These are phyloP conservation scores for Rambutsinella grinnellia DNA, from an alignment of 2,888 invertebrate species.

Conservation along the genomic window DNA sequence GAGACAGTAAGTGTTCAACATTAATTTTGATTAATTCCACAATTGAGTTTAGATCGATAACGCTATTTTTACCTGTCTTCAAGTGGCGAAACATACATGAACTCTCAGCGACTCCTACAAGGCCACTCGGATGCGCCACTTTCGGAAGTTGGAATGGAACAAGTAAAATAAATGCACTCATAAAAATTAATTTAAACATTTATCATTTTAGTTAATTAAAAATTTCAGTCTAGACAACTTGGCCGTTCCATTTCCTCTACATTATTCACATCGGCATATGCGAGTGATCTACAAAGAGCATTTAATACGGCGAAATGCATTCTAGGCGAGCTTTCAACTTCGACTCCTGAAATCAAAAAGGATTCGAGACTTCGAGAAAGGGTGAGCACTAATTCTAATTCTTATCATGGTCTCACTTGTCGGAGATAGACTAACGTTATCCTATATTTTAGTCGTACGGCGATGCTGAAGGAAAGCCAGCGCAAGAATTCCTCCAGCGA, in stretches of 20 bases:
- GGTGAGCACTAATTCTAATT: slow-evolving; percentile 38
- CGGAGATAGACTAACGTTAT: neutral
- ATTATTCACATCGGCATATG: slow-evolving; percentile 45
- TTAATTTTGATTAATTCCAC: neutral
- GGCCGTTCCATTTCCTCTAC: slow-evolving; percentile 41
- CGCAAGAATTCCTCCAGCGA: slow-evolving; percentile 43
- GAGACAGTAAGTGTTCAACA: slow-evolving; percentile 57
- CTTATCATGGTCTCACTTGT: neutral
- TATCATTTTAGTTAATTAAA: neutral
- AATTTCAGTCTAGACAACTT: slow-evolving; percentile 50
- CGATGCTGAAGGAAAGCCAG: slow-evolving; percentile 58
- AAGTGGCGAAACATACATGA: slow-evolving; percentile 62
- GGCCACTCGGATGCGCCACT: slow-evolving; percentile 60
- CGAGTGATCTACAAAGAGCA: slow-evolving; percentile 59
- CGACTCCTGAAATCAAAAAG: slow-evolving; percentile 18
- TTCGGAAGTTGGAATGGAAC: slow-evolving; percentile 55
- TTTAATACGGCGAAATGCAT: slow-evolving; percentile 55
- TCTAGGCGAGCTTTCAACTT: slow-evolving; percentile 33
- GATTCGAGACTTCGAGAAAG: slow-evolving; percentile 60
- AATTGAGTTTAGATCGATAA: neutral
- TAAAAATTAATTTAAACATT: neutral
- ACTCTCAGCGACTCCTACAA: slow-evolving; percentile 58
- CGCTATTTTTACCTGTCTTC: too few relatives aligned
- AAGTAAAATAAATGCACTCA: slow-evolving; percentile 35
- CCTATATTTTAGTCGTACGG: slow-evolving; percentile 49